Percentiles rank a stretch among this genome's conserved stretches.
phyloP scores from a whole-genome alignment of 92 coral and sea anemone genomes.

The Nematostella vectensis region DNA sequence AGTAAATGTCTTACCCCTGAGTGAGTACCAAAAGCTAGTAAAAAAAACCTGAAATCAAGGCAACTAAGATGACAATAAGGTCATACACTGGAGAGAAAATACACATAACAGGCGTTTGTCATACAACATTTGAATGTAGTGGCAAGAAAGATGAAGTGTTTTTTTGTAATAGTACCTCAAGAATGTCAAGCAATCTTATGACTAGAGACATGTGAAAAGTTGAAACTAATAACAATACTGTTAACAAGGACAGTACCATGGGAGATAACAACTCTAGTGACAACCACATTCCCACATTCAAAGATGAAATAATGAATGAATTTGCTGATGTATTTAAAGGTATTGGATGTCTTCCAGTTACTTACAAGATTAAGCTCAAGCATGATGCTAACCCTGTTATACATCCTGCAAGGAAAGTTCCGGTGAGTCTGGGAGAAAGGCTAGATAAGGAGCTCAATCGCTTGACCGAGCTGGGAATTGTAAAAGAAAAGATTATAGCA shows the following conservation, averaged over 20 bases:
- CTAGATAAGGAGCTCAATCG: slow-evolving; percentile 12
- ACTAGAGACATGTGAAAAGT: slow-evolving; percentile 12
- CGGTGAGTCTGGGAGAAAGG: slow-evolving; percentile 10
- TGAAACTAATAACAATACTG: slow-evolving; percentile 3
- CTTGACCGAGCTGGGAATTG: slow-evolving; percentile 3
- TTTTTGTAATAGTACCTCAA: slow-evolving; percentile 1
- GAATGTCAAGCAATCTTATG: slow-evolving; percentile 12
- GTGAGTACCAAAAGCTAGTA: slow-evolving; percentile 3
- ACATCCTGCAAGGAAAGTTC: slow-evolving; percentile 26
- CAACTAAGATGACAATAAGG: slow-evolving; percentile 4
- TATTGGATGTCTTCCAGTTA: slow-evolving; percentile 29
- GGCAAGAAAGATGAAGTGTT: background rate
- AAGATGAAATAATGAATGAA: slow-evolving; percentile 7
- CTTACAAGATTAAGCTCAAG: slow-evolving; percentile 23
- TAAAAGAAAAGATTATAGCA: slow-evolving; percentile 15
- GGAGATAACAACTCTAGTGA: slow-evolving; percentile 5
- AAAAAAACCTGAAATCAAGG: slow-evolving; percentile 11
- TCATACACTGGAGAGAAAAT: slow-evolving; percentile 13
- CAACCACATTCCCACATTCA: background rate
- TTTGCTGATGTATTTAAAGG: slow-evolving; percentile 6
- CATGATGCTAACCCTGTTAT: slow-evolving; percentile 24
- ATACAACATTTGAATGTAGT: background rate
- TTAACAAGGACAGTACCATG: slow-evolving; percentile 6
- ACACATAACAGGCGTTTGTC: slow-evolving; percentile 10
- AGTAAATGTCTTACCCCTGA: slow-evolving; percentile 15